Percentiles rank a stretch among this genome's conserved stretches.
phyloP scores from a whole-genome alignment of 2,888 invertebrate genomes.

The Ormyrus rosae region DNA sequence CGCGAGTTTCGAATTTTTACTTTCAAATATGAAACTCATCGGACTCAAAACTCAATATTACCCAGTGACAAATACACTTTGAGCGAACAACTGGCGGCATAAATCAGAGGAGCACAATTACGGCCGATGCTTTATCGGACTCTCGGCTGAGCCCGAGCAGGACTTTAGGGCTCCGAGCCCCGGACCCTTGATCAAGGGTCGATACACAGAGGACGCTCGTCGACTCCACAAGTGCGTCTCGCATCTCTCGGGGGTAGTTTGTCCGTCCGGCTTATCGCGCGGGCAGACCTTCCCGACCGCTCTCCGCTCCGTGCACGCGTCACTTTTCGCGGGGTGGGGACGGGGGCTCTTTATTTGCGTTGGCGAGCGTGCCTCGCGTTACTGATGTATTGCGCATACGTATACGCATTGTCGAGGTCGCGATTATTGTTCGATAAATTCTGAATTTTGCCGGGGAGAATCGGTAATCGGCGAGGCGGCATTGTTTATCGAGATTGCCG shows the following conservation, averaged over 20 bases:
- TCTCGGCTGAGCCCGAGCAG: conserved; percentile 54
- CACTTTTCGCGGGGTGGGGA: conserved; percentile 42
- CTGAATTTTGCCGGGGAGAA: neutral
- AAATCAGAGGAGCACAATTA: neutral
- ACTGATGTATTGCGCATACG: neutral
- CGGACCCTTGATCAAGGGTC: conserved; percentile 62
- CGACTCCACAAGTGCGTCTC: conserved; percentile 54
- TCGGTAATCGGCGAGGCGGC: neutral
- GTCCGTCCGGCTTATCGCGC: conserved; percentile 65
- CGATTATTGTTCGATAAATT: conserved; percentile 17
- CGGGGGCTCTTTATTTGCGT: conserved; percentile 19
- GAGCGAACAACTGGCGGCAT: neutral
- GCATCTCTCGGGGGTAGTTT: conserved; percentile 67
- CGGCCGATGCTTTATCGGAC: conserved; percentile 37
- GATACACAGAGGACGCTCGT: conserved; percentile 65
- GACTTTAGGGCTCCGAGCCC: neutral
- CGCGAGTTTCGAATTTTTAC: conserved; percentile 54
- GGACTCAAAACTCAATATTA: neutral
- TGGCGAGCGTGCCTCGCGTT: neutral
- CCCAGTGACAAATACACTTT: neutral
- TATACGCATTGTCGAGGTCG: neutral
- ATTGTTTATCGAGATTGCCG: neutral
- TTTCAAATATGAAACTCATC: neutral
- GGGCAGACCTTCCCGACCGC: conserved; percentile 10
- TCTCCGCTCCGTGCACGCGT: conserved; percentile 9